Conservation (phyloP, 1,140 invertebrate genomes). For the Leptopilina boulardi region DNA sequence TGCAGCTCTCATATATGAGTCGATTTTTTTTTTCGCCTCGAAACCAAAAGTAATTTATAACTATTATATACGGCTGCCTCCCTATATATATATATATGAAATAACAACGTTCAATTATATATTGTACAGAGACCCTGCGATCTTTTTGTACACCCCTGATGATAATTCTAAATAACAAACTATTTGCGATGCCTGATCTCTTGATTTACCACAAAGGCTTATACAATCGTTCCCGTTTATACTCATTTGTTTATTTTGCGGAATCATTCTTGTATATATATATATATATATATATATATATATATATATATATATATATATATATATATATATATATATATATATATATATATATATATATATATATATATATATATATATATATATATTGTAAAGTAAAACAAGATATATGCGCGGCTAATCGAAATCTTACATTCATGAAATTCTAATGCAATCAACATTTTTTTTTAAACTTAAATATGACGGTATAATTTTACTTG, state of each 20-base stretch:
- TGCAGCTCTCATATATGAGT: conserved; percentile 28
- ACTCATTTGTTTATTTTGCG: neutral
- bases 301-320: too few species aligned
- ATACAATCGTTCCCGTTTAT: conserved; percentile 39
- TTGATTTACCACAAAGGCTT: conserved; percentile 63
- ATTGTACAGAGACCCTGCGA: conserved; percentile 39
- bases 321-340: too few species aligned
- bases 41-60: conserved; percentile 56
- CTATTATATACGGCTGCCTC: conserved; percentile 62
- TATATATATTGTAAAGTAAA: neutral
- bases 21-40: conserved; percentile 41
- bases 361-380: too few species aligned
- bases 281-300: too few species aligned
- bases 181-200: conserved; percentile 58
- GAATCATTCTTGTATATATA: conserved; percentile 22
- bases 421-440: neutral
- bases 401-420: conserved; percentile 33
- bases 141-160: conserved; percentile 33
- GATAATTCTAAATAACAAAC: neutral
- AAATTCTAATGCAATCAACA: neutral
- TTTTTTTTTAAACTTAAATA: neutral
- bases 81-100: conserved; percentile 32
- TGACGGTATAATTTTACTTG: too few species aligned
- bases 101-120: conserved; percentile 52
- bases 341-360: too few species aligned